Evolutionary conservation across 2,888 invertebrate species (phyloP).

Genomic region (Drepana falcataria): DNA sequence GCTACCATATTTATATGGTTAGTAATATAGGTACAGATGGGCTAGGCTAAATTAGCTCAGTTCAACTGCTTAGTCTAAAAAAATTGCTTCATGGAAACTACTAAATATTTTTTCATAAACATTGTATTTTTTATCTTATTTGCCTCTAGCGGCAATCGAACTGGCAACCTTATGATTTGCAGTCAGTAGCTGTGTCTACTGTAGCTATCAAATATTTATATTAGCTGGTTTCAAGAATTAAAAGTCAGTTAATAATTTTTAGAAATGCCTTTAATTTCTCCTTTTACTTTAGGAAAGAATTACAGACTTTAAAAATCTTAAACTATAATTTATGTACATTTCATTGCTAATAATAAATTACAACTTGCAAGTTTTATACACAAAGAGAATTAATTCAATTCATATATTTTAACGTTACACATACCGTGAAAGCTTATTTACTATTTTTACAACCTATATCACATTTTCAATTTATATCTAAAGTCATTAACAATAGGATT

Average conservation of each 20-base stretch:
- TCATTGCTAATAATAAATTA: constrained; percentile 50
- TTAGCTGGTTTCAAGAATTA: background rate
- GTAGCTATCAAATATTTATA: no score
- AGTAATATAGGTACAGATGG: no score
- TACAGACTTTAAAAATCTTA: constrained; percentile 78
- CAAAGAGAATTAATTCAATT: constrained; percentile 31
- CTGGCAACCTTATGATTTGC: no score
- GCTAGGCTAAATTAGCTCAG: no score
- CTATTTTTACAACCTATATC: constrained; percentile 76
- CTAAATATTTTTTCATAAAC: no score
- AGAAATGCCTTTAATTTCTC: constrained; percentile 72
- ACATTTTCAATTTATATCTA: constrained; percentile 74
- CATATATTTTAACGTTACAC: constrained; percentile 42
- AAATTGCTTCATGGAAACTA: no score
- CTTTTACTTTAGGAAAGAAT: constrained; percentile 65
- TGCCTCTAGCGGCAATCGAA: no score
- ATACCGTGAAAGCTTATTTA: constrained; percentile 61
- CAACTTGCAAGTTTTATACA: constrained; percentile 58
- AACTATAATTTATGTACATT: constrained; percentile 70
- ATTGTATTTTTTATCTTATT: no score
- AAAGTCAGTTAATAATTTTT: constrained; percentile 32
- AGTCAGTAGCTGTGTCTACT: no score
- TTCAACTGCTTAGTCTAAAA: no score
- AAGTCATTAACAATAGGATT: constrained; percentile 17
- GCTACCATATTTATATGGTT: no score